Evolutionary conservation across 2,797 vertebrate genomes (phyloP), one percentile per base, ranked within the genome.

Genomic region (Botia kubotai): DNA sequence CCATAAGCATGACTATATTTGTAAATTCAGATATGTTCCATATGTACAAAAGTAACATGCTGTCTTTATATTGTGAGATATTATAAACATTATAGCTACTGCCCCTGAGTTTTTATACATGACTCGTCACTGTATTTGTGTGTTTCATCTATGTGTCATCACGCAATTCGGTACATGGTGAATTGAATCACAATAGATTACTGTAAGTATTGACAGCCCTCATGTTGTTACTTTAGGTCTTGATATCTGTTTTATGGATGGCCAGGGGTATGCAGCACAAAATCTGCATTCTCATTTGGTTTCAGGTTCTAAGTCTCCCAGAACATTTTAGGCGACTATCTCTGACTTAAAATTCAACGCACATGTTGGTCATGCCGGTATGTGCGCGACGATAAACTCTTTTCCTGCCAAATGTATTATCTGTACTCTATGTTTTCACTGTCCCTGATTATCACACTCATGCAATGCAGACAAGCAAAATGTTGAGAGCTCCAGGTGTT

Each of bases 381-480:
- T 80, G 77, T 53, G 58, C 39, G 29, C 39, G 70, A 75, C 62
- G 80, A 88, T 87, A 86, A 88, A 82, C 55, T 46, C 14, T 63
- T 55, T 72, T 71, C 63, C 78, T 70, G 70, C 60, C 74, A 83
- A 70, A 60, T 80, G 65, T 79, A 77, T 48, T 85, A 88, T 89
- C 88, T 84, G 83, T 58, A 17, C 82, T 81, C 72, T 70, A 50
- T 82, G 71, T 29, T 33, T 12, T 48, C 81, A 68, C 76, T 82
- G 70, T 72, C 55, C 50, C 23, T 29, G 71, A 75, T 79, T 84
- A 87, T 82, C 73, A 83, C 77, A 83, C 72, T 81, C 68, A 26
- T 72, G 86, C 79, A 82, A 88, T 79, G 86, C 79, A 80, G 72
- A 87, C 83, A 87, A 78, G 80, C 80, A 87, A 81, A 77, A 75